Percentiles rank a stretch among this genome's conserved stretches.
These are phyloP conservation scores for Latrodectus hesperus DNA, from an alignment of 2,888 invertebrate genomes.

Conservation along the genomic window DNA sequence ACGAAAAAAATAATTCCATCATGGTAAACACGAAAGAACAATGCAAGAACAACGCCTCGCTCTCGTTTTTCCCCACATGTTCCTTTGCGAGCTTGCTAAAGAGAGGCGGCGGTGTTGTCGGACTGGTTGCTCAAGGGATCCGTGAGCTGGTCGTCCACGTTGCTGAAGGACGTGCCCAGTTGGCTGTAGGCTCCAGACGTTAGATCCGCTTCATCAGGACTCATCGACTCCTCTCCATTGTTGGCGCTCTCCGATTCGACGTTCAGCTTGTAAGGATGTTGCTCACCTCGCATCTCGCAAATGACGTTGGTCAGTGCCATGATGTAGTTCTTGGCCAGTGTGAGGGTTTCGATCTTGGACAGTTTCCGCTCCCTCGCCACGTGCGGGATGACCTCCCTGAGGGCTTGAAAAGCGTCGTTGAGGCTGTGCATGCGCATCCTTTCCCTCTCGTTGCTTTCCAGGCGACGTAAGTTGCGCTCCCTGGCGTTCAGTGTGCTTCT, in stretches of 20 bases:
- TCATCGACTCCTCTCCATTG: constrained; percentile 14
- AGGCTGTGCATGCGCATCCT: constrained; percentile 94
- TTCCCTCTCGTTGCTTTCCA: constrained; percentile 93
- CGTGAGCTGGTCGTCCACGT: neutral
- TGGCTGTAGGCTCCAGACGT: too few relatives aligned
- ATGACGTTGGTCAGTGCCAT: constrained; percentile 91
- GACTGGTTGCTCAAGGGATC: neutral
- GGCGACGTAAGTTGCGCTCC: constrained; percentile 87
- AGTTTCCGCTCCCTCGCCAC: constrained; percentile 88
- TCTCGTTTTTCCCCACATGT: too few relatives aligned
- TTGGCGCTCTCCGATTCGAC: constrained; percentile 6
- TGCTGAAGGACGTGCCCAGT: neutral
- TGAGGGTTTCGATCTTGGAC: constrained; percentile 91
- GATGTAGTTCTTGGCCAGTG: constrained; percentile 91
- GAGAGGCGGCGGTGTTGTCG: neutral
- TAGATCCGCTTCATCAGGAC: constrained; percentile 19
- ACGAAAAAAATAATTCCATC: too few relatives aligned
- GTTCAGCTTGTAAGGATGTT: constrained; percentile 63
- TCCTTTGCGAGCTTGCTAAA: neutral
- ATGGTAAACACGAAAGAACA: too few relatives aligned
- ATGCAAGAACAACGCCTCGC: too few relatives aligned
- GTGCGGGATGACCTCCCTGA: constrained; percentile 89
- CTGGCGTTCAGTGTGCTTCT: constrained; percentile 86
- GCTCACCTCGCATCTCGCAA: constrained; percentile 77
- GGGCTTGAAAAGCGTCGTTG: constrained; percentile 92